Base-by-base conservation (phyloP, 2,888 invertebrate species). In the Priocnemis perturbator region DNA sequence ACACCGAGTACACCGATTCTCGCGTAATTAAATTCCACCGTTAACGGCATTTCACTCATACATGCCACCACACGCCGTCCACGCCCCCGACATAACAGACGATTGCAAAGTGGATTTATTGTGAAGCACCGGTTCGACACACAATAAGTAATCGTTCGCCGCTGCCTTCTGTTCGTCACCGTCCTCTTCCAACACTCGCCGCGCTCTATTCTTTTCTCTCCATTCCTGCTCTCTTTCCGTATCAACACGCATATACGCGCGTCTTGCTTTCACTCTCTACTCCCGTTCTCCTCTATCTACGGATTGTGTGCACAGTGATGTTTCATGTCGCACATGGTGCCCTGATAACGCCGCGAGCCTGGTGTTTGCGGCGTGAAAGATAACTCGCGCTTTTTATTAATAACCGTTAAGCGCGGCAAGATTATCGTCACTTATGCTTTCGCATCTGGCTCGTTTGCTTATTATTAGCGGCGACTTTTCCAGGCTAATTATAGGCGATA, bases 401-500 rank as follows among this genome's bases (percentile, higher is more conserved):
- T 76, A 81, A 78, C 68, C 67, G 66, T 79, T 78, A 81, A 81
- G 70, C 60, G 67, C 61, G 48, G 64, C 62, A 59, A 69, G 78
- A 79, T 79, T 76, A 76, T 72, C 78, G 71, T 55, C 56, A 69
- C 70, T 71, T 60, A 60, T 61, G 66, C 65, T 67, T 67, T 72
- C 56, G 67, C 75, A 74, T 79, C 80, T 71, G 74, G 77, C 69
- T 56, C 23, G 64, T 69, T 62, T 58, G 69, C 71, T 74, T 74
- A 77, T 81, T 74, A 76, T 73, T 79, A 75, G 78, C 72, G 68
- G 69, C 76, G 71, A 76, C 73, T 78, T 68, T 77, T 66, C 69
- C 74, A 48, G 59, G 74, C 77, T 79, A 79, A 79, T 81, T 81
- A 81, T 79, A 75, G 75, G 69, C 59, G 63, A 73, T 76, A 77